Evolutionary conservation across 2,888 invertebrate species (phyloP).

Genomic region (Sinelater perroti): DNA sequence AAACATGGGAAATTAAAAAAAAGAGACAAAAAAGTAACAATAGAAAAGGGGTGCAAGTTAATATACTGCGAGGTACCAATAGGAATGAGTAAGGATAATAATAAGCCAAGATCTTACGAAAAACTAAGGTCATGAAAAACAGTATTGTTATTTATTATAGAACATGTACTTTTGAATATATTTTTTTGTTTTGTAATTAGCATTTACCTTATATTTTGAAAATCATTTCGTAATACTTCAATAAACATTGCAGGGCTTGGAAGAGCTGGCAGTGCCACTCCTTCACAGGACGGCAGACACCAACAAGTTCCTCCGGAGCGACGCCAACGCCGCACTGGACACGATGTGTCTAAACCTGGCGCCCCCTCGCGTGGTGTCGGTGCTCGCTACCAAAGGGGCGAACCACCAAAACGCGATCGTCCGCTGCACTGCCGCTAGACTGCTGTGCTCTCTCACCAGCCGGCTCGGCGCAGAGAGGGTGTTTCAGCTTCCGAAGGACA

Average conservation of each 20-base stretch:
- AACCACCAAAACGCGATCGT: conserved; percentile 89
- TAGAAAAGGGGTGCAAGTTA: too few relatives aligned
- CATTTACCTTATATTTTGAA: neutral
- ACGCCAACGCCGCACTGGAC: conserved; percentile 84
- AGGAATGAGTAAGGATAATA: too few relatives aligned
- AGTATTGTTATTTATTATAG: neutral
- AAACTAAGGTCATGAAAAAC: too few relatives aligned
- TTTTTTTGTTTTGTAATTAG: neutral
- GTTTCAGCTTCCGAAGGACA: conserved; percentile 78
- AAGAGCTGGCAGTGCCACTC: conserved; percentile 82
- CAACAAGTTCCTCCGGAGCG: conserved; percentile 90
- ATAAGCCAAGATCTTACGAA: too few relatives aligned
- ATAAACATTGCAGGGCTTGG: conserved; percentile 75
- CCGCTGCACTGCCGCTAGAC: conserved; percentile 82
- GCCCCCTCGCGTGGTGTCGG: conserved; percentile 71
- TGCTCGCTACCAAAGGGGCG: conserved; percentile 75
- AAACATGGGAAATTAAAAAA: too few relatives aligned
- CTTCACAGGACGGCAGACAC: conserved; percentile 92
- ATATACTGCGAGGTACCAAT: too few relatives aligned
- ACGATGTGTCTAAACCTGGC: conserved; percentile 82
- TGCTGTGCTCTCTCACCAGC: conserved; percentile 76
- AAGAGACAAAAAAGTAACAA: too few relatives aligned
- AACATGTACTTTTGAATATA: neutral
- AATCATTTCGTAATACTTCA: neutral
- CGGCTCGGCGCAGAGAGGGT: conserved; percentile 77